Conservation (phyloP, 2,797 vertebrate genomes). For the Pempheris klunzingeri region DNA sequence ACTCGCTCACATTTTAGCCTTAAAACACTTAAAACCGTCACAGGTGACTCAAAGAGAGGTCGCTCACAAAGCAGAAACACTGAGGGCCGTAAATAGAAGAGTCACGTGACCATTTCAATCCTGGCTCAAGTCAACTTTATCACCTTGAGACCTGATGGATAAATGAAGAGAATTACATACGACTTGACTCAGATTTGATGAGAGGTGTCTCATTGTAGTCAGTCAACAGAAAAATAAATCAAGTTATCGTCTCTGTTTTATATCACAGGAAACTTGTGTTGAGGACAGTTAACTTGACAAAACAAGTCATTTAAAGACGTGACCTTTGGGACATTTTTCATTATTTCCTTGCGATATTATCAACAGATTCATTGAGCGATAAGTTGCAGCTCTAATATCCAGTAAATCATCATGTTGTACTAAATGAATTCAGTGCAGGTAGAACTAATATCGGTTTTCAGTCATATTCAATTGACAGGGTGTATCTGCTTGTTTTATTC, state of each 20-base stretch:
- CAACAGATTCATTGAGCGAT: too few species aligned
- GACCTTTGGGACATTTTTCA: neutral
- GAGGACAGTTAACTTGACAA: neutral
- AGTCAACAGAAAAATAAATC: neutral
- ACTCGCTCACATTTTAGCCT: conserved; percentile 5
- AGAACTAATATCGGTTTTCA: neutral
- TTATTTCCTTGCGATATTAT: neutral
- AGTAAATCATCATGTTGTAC: neutral
- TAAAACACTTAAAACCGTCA: conserved; percentile 1
- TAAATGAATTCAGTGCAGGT: neutral
- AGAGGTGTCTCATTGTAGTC: neutral
- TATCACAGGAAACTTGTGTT: neutral
- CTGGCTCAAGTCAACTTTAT: neutral
- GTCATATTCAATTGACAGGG: neutral
- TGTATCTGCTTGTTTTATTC: neutral
- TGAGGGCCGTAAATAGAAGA: neutral
- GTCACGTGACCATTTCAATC: neutral
- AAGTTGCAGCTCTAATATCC: neutral
- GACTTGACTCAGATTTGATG: neutral
- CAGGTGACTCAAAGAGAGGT: conserved; percentile 23
- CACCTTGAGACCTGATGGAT: conserved; percentile 4
- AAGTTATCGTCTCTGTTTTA: neutral
- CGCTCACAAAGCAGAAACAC: neutral
- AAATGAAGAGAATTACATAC: neutral
- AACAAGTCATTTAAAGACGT: neutral